phyloP scores from a whole-genome alignment of 2,888 invertebrate species.

The Spatulosminthurus flaviceps region DNA sequence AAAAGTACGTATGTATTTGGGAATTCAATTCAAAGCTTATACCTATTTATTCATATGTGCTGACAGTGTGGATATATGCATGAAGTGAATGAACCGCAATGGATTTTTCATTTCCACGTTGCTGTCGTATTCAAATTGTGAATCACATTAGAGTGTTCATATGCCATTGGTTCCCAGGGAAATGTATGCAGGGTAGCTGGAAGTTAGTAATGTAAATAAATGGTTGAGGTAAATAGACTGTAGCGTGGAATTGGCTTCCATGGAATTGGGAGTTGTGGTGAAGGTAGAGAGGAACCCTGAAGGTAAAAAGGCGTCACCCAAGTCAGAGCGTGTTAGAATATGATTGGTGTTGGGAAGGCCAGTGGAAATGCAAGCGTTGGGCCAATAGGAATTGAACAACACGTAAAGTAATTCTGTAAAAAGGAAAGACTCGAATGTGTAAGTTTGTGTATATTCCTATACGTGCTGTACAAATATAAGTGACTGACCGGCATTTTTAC shows the following conservation, averaged over 20 bases:
- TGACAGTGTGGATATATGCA: neutral
- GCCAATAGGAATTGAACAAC: conserved; percentile 10
- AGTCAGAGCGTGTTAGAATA: neutral
- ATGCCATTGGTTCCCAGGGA: neutral
- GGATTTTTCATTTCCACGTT: conserved; percentile 5
- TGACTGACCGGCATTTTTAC: conserved; percentile 18
- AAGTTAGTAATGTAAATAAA: too few relatives aligned
- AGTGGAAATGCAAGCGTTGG: neutral
- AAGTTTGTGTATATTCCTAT: neutral
- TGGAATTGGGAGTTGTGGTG: too few relatives aligned
- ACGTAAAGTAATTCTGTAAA: neutral
- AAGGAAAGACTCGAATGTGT: neutral
- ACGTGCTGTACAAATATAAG: neutral
- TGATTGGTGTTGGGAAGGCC: neutral
- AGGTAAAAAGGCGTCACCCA: neutral
- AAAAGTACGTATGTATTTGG: neutral
- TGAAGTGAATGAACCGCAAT: conserved; percentile 4
- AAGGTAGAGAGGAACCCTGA: neutral
- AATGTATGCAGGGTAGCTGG: neutral
- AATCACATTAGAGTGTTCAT: conserved; percentile 5
- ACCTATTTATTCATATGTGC: too few relatives aligned
- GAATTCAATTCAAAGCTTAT: too few relatives aligned
- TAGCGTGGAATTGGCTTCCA: neutral
- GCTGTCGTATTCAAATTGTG: conserved; percentile 14
- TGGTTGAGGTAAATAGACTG: neutral